Evolutionary conservation across 2,113 vertebrate species (phyloP).

Genomic region (Pelobates fuscus): DNA sequence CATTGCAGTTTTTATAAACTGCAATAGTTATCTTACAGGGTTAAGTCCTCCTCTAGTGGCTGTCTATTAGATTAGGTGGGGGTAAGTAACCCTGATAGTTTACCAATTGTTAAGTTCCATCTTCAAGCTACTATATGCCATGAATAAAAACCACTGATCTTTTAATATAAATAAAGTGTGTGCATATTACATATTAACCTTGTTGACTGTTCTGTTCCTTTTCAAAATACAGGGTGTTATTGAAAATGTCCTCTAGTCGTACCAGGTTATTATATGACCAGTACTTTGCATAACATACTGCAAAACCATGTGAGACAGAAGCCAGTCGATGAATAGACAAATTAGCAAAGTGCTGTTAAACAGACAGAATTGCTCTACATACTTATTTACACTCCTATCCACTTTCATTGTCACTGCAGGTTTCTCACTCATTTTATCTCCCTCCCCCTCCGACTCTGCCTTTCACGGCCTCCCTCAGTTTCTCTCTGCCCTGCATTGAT

Average conservation of each 20-base stretch:
- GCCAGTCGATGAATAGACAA: not conserved
- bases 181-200: too few species aligned
- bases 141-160: too few species aligned
- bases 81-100: too few species aligned
- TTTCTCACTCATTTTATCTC: slow-evolving; percentile 32
- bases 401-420: not conserved
- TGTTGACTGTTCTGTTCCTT: too few species aligned
- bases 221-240: slow-evolving; percentile 1
- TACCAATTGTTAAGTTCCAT: too few species aligned
- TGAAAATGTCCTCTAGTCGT: not conserved
- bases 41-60: too few species aligned
- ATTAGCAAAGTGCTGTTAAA: not conserved
- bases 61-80: too few species aligned
- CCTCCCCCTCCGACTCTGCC: slow-evolving; percentile 37
- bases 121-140: too few species aligned
- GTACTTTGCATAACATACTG: not conserved
- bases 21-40: too few species aligned
- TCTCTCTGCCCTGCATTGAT: slow-evolving; percentile 69
- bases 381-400: not conserved
- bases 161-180: too few species aligned
- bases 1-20: too few species aligned
- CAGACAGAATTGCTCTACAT: not conserved
- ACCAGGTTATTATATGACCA: not conserved
- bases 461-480: slow-evolving; percentile 61
- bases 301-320: not conserved